Base-by-base conservation (phyloP, 2,888 invertebrate genomes). In the Hofmannophila pseudospretella region DNA sequence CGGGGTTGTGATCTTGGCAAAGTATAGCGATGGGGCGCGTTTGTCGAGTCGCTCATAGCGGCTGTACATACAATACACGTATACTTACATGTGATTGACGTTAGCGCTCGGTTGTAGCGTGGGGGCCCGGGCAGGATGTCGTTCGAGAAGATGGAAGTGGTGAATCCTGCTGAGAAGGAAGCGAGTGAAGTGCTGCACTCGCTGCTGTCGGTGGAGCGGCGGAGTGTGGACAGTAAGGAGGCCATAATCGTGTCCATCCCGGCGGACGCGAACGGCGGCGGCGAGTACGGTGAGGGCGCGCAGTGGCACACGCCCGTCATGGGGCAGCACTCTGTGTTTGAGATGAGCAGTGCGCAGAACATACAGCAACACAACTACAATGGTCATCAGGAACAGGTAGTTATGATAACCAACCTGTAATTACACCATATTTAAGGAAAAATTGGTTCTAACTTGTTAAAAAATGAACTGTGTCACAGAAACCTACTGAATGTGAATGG, bases 121-220 rank as follows among this genome's bases (percentile, higher is more conserved):
- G 67, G 67, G 71, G 55, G 47, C 44, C 45, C 49, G 42, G 57
- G 57, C 8, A 64, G 57, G 54, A 82, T 87, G 85, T 84, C 84
- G 51, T 88, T 77, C 68, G 82, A 85, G 61, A 87, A 88, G 76
- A 89, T 90, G 90, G 89, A 90, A 64, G 88, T 87, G 54, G 90
- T 90, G 51, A 90, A 90, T 67, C 88, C 90, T 42, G 91, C 91
- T 22, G 92, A 91, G 74, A 91, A 91, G 68, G 92, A 92, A 67
- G 92, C 92, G 11, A 92, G 91, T 58, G 92, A 92, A 74, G 91
- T 92, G 28, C 76, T 92, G 36, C 91, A 91, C 64, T 90, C 91
- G 10, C 71, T 92, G 44, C 71, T 92, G 37, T 90, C 91, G 5
- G 91, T 91, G 45, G 91, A 91, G 67, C 78, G 91, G 19, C 88